Evolutionary conservation across 1,140 invertebrate genomes (phyloP), one percentile per base, ranked within the genome.

Genomic region (Halictus rubicundus): DNA sequence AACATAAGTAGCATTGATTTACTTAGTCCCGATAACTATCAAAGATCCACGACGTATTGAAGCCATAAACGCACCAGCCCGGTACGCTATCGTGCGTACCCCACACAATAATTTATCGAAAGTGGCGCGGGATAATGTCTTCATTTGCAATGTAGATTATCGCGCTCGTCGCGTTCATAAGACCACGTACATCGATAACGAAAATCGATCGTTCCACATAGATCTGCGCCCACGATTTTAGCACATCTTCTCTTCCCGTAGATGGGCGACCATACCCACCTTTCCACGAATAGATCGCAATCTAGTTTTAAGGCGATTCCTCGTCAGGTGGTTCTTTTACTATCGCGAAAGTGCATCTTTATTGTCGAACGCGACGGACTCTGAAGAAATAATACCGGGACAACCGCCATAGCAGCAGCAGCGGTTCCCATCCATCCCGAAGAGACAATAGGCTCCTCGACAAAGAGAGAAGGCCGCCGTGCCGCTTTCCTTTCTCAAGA

Each of bases 401-500:
- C 71, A 76, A 76, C 42, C 68, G 78, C 57, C 57, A 9, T 9
- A 21, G 8, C 57, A n/a, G 21, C 49, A 37, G 52, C 64, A 79
- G 68, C 59, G 65, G 78, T 88, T 88, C 86, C 85, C 86, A 88
- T 81, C 80, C 78, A 78, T 84, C 70, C 52, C 59, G 42, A 21
- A 37, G 64, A 80, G 79, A 88, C 86, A 88, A 88, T 88, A 63
- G 86, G 21, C 49, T 42, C 46, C 12, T 46, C 59, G 80, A 87
- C 85, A 74, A 85, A 85, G 83, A 81, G 65, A 78, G 69, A 77
- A 83, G 69, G 57, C 59, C 64, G 42, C 46, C 74, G 85, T 59
- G 42, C 46, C 74, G 85, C 85, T 88, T 87, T 87, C 86, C 83
- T 82, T 87, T 87, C 86, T 87, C 86, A 87, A 76, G 74, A 80